These are phyloP conservation scores for Amitus sp. DNA, from an alignment of 2,888 invertebrate species.

Conservation along the genomic window DNA sequence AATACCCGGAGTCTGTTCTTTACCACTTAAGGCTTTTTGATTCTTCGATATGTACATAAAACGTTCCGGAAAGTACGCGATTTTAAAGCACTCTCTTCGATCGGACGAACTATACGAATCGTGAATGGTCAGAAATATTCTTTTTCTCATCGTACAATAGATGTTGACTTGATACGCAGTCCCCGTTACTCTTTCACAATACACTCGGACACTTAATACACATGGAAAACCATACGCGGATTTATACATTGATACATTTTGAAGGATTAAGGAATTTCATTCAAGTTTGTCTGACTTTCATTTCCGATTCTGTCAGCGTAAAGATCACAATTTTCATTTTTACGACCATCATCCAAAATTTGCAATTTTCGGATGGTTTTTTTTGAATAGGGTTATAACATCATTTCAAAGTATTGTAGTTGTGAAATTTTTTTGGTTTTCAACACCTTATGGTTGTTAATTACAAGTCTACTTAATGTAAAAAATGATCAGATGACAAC, in stretches of 20 bases:
- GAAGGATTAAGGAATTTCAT: too few species aligned
- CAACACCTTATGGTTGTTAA: too few species aligned
- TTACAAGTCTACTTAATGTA: too few species aligned
- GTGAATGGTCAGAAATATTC: conserved; percentile 20
- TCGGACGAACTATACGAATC: conserved; percentile 9
- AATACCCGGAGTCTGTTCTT: conserved; percentile 36
- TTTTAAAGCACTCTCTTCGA: conserved; percentile 12
- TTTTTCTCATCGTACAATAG: conserved; percentile 25
- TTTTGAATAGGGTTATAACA: too few species aligned
- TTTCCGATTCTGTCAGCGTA: too few species aligned
- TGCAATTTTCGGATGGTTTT: too few species aligned
- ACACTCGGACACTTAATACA: conserved; percentile 5
- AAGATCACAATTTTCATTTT: too few species aligned
- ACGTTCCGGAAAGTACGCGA: conserved; percentile 19
- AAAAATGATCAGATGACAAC: too few species aligned
- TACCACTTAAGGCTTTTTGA: conserved; percentile 36
- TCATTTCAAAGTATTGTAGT: too few species aligned
- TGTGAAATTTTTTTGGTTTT: too few species aligned
- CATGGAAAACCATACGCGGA: conserved; percentile 4
- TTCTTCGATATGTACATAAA: conserved; percentile 29
- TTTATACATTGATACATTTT: neutral
- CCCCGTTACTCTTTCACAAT: conserved; percentile 4
- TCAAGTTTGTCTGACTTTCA: conserved; percentile 8
- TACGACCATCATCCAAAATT: too few species aligned
- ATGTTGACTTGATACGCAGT: conserved; percentile 15